Evolutionary conservation across 2,797 vertebrate species (phyloP).

Genomic region (Peromyscus nudipes): DNA sequence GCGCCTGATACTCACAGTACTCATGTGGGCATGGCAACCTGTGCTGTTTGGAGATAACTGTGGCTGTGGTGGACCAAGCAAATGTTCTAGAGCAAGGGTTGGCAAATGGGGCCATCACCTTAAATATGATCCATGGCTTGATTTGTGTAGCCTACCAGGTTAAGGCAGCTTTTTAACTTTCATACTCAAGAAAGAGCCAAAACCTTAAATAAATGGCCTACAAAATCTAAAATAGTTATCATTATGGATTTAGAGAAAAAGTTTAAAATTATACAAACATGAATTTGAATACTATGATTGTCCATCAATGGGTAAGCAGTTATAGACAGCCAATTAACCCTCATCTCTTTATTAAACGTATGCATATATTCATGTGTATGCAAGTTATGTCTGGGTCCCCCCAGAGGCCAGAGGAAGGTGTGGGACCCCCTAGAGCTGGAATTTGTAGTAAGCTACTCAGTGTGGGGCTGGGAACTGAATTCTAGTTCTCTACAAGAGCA

Average conservation of each 20-base stretch:
- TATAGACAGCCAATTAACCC: not conserved
- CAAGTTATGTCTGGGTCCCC: not conserved
- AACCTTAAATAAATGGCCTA: not conserved
- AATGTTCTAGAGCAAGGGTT: not conserved
- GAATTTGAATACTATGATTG: conserved; percentile 10
- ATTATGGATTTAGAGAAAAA: not conserved
- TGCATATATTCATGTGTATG: not conserved
- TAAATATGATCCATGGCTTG: not conserved
- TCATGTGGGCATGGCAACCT: not conserved
- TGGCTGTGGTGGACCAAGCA: not conserved
- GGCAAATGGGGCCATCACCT: not conserved
- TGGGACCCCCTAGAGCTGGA: not conserved
- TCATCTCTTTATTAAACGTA: not conserved
- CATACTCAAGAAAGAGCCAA: not conserved
- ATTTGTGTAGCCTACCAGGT: not conserved
- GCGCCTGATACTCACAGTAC: not conserved
- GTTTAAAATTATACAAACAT: not conserved
- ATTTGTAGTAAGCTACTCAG: not conserved
- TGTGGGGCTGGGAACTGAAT: not conserved
- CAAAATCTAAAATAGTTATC: conserved; percentile 57
- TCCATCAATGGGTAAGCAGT: not conserved
- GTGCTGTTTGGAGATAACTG: not conserved
- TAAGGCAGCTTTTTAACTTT: conserved; percentile 21
- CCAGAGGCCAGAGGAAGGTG: not conserved
- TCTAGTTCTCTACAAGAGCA: not conserved